These are phyloP conservation scores for Ardeotis arabs DNA, from an alignment of 2,113 vertebrate species.

Conservation along the genomic window DNA sequence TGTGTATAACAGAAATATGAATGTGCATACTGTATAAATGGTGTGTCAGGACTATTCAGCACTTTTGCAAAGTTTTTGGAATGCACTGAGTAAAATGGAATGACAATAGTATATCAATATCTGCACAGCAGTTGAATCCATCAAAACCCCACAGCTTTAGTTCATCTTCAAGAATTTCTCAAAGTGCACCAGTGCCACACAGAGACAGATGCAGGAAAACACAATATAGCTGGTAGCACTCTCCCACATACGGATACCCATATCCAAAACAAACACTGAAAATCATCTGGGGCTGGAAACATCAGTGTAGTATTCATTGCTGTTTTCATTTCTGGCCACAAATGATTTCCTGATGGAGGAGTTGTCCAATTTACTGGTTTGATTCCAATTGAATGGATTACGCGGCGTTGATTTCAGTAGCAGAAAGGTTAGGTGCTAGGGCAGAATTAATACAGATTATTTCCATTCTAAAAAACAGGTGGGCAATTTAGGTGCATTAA, in stretches of 20 bases:
- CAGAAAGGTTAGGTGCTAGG: background rate
- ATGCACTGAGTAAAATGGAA: background rate
- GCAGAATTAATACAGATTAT: background rate
- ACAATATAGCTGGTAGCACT: background rate
- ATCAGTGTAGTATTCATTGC: background rate
- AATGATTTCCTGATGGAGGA: background rate
- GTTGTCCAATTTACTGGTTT: background rate
- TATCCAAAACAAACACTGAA: background rate
- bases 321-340: background rate
- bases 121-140: background rate
- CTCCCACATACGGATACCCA: background rate
- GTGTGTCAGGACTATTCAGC: background rate
- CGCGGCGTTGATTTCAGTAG: background rate
- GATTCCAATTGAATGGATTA: background rate
- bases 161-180: conserved; percentile 17
- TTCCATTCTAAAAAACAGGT: background rate
- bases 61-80: background rate
- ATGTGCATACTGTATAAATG: background rate
- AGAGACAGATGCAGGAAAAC: conserved; percentile 52
- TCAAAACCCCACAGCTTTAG: background rate
- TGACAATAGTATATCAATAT: background rate
- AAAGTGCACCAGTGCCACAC: conserved; percentile 64
- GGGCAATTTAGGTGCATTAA: background rate
- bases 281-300: background rate
- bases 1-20: background rate